Conservation (phyloP, 1,140 invertebrate genomes). For the Lordiphosa clarofinis region DNA sequence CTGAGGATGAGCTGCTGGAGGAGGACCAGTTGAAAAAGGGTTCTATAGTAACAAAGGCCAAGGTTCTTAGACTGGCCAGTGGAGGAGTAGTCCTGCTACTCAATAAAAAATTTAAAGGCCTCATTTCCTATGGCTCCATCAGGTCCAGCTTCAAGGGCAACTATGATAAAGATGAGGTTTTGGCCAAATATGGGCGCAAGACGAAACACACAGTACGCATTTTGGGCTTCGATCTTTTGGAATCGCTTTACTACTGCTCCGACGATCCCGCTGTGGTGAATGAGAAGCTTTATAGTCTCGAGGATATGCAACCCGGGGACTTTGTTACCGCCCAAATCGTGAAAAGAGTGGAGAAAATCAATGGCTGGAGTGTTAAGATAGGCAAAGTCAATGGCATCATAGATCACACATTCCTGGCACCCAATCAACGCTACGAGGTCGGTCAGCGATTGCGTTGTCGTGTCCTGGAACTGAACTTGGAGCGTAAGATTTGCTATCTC, state of each 20-base stretch:
- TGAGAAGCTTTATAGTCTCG: slow-evolving; percentile 80
- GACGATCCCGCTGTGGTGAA: slow-evolving; percentile 82
- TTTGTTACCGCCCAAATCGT: slow-evolving; percentile 80
- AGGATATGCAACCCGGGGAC: slow-evolving; percentile 82
- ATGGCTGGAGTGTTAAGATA: slow-evolving; percentile 62
- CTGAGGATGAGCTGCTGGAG: slow-evolving; percentile 7
- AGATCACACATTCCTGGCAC: slow-evolving; percentile 57
- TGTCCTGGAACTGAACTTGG: slow-evolving; percentile 80
- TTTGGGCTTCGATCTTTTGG: slow-evolving; percentile 82
- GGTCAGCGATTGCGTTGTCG: slow-evolving; percentile 72
- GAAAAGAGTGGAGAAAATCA: slow-evolving; percentile 65
- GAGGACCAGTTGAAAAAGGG: slow-evolving; percentile 79
- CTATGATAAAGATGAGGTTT: slow-evolving; percentile 76
- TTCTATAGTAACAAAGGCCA: slow-evolving; percentile 81
- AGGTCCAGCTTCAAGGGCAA: slow-evolving; percentile 80
- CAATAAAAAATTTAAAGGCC: slow-evolving; percentile 81
- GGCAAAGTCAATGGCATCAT: slow-evolving; percentile 67
- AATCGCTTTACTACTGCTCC: slow-evolving; percentile 82
- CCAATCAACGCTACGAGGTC: slow-evolving; percentile 39
- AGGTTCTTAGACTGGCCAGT: slow-evolving; percentile 79
- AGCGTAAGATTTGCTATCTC: slow-evolving; percentile 79
- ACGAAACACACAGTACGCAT: slow-evolving; percentile 82
- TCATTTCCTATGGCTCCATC: slow-evolving; percentile 81
- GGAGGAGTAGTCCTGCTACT: slow-evolving; percentile 82
- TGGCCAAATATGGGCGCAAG: slow-evolving; percentile 80